Percentiles rank a stretch among this genome's conserved stretches.
phyloP scores from a whole-genome alignment of 2,113 vertebrate species.

The Shinisaurus crocodilurus region DNA sequence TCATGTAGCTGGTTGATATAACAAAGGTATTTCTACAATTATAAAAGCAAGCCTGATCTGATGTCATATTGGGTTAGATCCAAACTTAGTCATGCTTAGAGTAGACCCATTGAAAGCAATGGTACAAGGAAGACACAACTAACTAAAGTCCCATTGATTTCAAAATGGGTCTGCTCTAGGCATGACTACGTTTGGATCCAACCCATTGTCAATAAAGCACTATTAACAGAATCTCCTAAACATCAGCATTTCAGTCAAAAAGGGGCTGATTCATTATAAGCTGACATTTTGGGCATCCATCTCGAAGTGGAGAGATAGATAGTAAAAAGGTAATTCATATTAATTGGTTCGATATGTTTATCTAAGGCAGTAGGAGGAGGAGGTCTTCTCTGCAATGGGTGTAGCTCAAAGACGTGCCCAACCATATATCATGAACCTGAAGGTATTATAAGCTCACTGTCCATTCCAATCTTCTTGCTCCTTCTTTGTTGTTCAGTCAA shows the following conservation, averaged over 20 bases:
- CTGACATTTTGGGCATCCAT: neutral
- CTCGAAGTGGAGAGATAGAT: neutral
- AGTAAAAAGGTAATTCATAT: neutral
- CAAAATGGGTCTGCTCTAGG: no score
- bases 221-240: neutral
- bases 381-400: neutral
- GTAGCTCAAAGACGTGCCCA: neutral
- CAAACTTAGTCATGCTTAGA: no score
- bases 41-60: neutral
- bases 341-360: neutral
- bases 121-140: no score
- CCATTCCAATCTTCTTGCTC: neutral
- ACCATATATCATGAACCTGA: neutral
- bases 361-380: neutral
- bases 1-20: neutral
- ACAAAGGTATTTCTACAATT: constrained; percentile 3
- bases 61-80: no score
- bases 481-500: neutral
- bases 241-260: neutral
- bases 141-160: no score
- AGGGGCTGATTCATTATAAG: neutral
- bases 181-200: neutral
- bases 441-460: neutral
- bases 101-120: no score
- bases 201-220: neutral